Evolutionary conservation across 2,113 vertebrate genomes (phyloP), one percentile per base, ranked within the genome.

Genomic region (Spilogale gracilis): DNA sequence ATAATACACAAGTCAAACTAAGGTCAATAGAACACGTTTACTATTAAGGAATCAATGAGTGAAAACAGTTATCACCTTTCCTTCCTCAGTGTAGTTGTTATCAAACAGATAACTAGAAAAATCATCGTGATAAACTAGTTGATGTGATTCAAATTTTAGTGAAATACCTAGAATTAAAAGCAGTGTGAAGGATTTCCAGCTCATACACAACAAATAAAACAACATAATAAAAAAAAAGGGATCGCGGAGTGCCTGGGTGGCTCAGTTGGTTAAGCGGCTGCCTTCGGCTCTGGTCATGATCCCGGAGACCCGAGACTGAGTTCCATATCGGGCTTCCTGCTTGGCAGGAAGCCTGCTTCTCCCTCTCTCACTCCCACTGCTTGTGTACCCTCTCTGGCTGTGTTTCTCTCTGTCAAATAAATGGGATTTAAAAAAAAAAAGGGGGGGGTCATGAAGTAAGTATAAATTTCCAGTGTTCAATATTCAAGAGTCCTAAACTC

Each of bases 161-260:
- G 38, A 84, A 93, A 90, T 48, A 71, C 65, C 76, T 82, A 60
- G 27, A 89, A 94, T 38, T 56, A 32, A 88, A 93, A 85, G 27
- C n/a, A 73, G 0, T n/a, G 80, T 16, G 21, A 94, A 90, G 25
- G 3, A 0, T 18, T 78, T 21, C 9, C 12, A 61, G 50, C 69
- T 71, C 16, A 50, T 48, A 92, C 48, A 87, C 25, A 82, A 69
- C 5, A 93, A 54, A 30, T 16, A 65, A 43, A 87, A 45, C 14
- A 45, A 32, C 12, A 91, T 50, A 78, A 60, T 23, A 84, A 20
- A 48, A 69, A 9, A 86, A 92, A 32, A 21, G 38, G 38, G 38
- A 38, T 38, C 38, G 38, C 38, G 2, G 38, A 2, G 38, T 38
- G 38, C 38, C 38, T 38, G 38, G 38, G 38, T 38, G 38, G 38